A percentile compares a stretch with the other conserved stretches of the same genome.
These are phyloP conservation scores for Therioaphis trifolii DNA, from an alignment of 2,888 invertebrate genomes.

Conservation along the genomic window DNA sequence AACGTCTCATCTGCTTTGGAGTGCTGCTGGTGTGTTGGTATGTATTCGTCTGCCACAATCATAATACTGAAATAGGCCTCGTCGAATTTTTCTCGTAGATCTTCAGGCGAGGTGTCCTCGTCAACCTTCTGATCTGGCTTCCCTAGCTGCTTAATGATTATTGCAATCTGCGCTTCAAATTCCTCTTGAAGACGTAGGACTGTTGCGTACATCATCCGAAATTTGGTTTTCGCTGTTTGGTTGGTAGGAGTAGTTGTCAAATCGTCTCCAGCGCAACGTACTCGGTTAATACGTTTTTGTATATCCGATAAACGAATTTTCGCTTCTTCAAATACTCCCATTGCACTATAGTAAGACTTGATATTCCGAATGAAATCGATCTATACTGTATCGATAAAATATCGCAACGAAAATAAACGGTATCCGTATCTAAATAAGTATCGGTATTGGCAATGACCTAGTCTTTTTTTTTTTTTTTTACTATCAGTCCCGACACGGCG, in stretches of 20 bases:
- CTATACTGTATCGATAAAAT: too few relatives aligned
- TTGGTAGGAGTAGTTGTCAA: neutral
- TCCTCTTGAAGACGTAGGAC: neutral
- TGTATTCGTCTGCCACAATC: neutral
- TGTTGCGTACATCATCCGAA: constrained; percentile 2
- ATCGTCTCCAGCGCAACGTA: neutral
- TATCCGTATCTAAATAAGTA: too few relatives aligned
- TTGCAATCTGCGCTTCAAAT: neutral
- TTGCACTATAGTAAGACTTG: too few relatives aligned
- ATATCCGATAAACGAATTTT: neutral
- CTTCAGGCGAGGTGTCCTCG: neutral
- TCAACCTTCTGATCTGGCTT: neutral
- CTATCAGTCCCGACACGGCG: neutral
- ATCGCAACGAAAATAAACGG: too few relatives aligned
- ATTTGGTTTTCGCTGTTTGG: neutral
- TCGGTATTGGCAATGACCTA: too few relatives aligned
- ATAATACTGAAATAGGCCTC: neutral
- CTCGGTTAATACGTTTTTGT: too few relatives aligned
- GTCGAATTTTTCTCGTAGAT: neutral
- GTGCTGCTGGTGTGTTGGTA: neutral
- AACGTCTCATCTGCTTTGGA: neutral
- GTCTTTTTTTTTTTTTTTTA: neutral
- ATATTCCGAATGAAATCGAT: too few relatives aligned
- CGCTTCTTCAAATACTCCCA: constrained; percentile 29
- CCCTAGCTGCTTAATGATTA: constrained; percentile 3